A percentile compares a stretch with the other conserved stretches of the same genome.
These are phyloP conservation scores for Hypomecis atomaria DNA, from an alignment of 2,888 invertebrate genomes.

Conservation along the genomic window DNA sequence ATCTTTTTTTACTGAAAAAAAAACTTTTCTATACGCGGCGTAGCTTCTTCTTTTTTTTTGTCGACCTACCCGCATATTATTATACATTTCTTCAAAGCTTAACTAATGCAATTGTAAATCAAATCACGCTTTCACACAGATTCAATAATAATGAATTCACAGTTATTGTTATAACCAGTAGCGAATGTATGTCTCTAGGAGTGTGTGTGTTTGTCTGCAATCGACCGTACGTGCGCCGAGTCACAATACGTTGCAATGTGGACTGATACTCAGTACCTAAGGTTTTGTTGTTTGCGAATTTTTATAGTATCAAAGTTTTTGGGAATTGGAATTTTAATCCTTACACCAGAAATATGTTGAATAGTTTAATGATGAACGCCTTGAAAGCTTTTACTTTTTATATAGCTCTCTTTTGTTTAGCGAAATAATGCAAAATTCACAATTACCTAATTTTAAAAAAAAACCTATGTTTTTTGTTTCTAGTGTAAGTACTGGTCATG, in stretches of 20 bases:
- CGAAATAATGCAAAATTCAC: no score
- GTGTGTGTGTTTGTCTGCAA: slow-evolving; percentile 69
- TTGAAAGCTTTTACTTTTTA: no score
- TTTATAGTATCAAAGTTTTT: no score
- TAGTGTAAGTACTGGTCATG: no score
- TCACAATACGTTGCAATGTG: slow-evolving; percentile 58
- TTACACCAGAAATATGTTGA: no score
- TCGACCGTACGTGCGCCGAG: slow-evolving; percentile 75
- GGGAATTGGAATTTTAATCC: no score
- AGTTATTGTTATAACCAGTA: slow-evolving; percentile 46
- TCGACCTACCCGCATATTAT: no score
- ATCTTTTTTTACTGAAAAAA: not conserved
- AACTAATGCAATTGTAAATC: slow-evolving; percentile 20
- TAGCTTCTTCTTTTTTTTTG: no score
- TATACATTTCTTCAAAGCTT: slow-evolving; percentile 5
- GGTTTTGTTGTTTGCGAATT: not conserved
- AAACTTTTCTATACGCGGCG: not conserved
- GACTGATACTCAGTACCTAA: slow-evolving; percentile 10
- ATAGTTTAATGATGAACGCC: no score
- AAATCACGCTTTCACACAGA: slow-evolving; percentile 34
- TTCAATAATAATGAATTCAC: slow-evolving; percentile 41
- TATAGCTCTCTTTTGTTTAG: no score
- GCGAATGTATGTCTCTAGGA: slow-evolving; percentile 61
- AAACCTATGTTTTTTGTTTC: no score
- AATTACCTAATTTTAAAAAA: no score